phyloP scores from a whole-genome alignment of 2,888 invertebrate species.

The Laspeyria flexula region DNA sequence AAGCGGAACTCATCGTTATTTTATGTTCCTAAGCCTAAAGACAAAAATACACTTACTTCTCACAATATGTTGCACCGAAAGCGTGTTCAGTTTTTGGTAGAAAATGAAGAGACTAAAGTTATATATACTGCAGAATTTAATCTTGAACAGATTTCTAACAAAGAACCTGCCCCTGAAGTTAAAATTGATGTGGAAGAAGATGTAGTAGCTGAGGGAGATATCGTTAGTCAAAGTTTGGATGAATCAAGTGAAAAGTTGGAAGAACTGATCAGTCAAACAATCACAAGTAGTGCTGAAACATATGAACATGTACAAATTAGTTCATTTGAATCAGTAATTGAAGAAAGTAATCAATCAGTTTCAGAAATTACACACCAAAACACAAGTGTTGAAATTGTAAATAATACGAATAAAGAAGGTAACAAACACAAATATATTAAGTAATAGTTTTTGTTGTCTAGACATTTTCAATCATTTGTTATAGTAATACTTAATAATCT shows the following conservation, averaged over 20 bases:
- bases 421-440: neutral
- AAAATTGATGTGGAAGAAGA: conserved; percentile 63
- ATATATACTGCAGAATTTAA: conserved; percentile 82
- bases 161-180: conserved; percentile 49
- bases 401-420: conserved; percentile 51
- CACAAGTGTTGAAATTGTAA: conserved; percentile 19
- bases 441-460: neutral
- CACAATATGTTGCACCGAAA: conserved; percentile 84
- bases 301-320: conserved; percentile 49
- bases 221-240: conserved; percentile 71
- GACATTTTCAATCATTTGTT: too few species aligned
- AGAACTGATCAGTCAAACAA: conserved; percentile 55
- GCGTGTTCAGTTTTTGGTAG: conserved; percentile 90
- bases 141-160: conserved; percentile 65
- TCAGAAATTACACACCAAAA: conserved; percentile 29
- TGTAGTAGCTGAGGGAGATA: conserved; percentile 69
- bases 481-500: too few species aligned
- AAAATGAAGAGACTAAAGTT: conserved; percentile 85
- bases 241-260: conserved; percentile 50
- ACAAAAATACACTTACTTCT: conserved; percentile 60
- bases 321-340: conserved; percentile 40
- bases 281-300: conserved; percentile 38
- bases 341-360: conserved; percentile 41
- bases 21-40: conserved; percentile 87
- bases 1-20: conserved; percentile 85